Evolutionary conservation across 2,888 invertebrate genomes (phyloP).

Genomic region (Tetropium fuscum): DNA sequence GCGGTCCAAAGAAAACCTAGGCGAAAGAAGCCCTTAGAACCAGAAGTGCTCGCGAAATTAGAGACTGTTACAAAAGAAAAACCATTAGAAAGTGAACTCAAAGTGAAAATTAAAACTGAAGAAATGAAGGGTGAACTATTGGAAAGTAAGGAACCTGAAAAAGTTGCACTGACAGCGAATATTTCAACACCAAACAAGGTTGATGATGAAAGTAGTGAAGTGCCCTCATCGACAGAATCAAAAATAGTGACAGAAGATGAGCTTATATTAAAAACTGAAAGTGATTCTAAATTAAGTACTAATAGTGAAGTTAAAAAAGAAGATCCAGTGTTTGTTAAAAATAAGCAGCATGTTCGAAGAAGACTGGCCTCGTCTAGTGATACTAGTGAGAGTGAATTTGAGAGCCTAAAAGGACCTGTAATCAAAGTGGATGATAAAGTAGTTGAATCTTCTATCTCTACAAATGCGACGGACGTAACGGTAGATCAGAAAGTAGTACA

Average conservation of each 20-base stretch:
- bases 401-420: conserved; percentile 43
- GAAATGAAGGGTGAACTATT: conserved; percentile 38
- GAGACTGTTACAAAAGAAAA: conserved; percentile 57
- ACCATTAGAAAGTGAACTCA: conserved; percentile 39
- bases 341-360: conserved; percentile 45
- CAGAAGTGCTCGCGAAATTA: conserved; percentile 55
- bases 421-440: conserved; percentile 26
- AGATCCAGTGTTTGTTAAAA: conserved; percentile 36
- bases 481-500: conserved; percentile 2
- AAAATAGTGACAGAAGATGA: conserved; percentile 9
- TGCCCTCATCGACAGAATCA: not conserved
- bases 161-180: conserved; percentile 5
- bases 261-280: conserved; percentile 24
- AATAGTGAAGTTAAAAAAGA: conserved; percentile 40
- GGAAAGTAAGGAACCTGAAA: conserved; percentile 17
- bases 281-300: conserved; percentile 32
- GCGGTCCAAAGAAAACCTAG: conserved; percentile 68
- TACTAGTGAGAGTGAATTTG: conserved; percentile 64
- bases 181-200: conserved; percentile 25
- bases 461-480: conserved; percentile 6
- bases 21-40: conserved; percentile 66
- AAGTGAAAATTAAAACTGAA: conserved; percentile 30
- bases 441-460: not conserved
- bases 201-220: conserved; percentile 25
- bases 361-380: conserved; percentile 49